phyloP scores from a whole-genome alignment of 2,797 vertebrate species.

The Gorsachius magnificus region DNA sequence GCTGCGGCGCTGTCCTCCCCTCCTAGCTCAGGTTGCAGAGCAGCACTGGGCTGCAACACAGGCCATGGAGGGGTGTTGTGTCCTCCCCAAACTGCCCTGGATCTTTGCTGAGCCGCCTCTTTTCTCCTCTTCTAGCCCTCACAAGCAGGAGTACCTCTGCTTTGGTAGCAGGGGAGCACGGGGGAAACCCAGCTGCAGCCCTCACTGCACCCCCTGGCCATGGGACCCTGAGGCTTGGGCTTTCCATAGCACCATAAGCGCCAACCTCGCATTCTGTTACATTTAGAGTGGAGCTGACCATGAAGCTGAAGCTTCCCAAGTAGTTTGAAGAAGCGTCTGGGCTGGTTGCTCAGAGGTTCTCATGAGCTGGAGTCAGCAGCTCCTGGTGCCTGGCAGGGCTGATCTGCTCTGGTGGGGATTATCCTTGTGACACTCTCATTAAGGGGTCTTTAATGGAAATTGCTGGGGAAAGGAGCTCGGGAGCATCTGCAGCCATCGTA shows the following conservation, averaged over 20 bases:
- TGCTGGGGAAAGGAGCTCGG: background rate
- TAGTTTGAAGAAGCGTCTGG: background rate
- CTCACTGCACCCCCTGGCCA: background rate
- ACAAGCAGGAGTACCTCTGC: background rate
- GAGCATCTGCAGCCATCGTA: background rate
- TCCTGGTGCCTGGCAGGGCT: background rate
- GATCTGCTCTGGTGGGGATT: background rate
- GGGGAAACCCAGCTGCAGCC: background rate
- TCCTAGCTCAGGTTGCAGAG: background rate
- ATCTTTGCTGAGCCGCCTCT: background rate
- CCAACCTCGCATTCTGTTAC: background rate
- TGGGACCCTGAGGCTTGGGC: background rate
- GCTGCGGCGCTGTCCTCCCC: fast-evolving
- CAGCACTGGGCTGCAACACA: background rate
- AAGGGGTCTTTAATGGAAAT: background rate
- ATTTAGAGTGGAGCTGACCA: background rate
- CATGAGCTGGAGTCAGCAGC: background rate
- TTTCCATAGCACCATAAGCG: background rate
- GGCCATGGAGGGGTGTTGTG: background rate
- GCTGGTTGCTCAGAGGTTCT: background rate
- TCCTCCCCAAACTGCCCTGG: background rate
- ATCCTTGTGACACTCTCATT: background rate
- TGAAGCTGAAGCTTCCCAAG: background rate
- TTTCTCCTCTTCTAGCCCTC: background rate
- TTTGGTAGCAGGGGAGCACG: background rate